Conservation (phyloP, 2,888 invertebrate species). For the Catotricha subobsoleta region DNA sequence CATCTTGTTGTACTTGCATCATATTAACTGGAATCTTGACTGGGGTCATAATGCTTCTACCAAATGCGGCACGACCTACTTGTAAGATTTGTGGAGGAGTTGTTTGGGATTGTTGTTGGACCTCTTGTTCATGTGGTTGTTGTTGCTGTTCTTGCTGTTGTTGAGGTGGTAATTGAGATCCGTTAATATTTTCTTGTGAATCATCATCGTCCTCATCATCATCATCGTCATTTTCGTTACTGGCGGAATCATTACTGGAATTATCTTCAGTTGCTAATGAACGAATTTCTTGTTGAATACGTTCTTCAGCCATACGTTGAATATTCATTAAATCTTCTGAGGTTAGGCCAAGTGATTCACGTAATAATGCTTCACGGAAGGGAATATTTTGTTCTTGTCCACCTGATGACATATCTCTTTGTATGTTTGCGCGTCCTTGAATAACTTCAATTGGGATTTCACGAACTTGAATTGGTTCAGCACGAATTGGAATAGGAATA, state of each 20-base stretch:
- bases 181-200: conserved; percentile 11
- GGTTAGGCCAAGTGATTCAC: conserved; percentile 24
- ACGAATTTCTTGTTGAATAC: conserved; percentile 26
- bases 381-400: conserved; percentile 20
- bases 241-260: neutral
- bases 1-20: conserved; percentile 40
- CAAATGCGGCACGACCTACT: conserved; percentile 28
- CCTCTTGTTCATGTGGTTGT: conserved; percentile 9
- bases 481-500: conserved; percentile 26
- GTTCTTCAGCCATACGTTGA: conserved; percentile 29
- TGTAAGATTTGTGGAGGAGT: conserved; percentile 22
- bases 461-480: conserved; percentile 16
- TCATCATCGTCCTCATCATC: conserved; percentile 20
- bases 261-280: conserved; percentile 22
- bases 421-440: conserved; percentile 19
- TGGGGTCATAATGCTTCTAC: conserved; percentile 28
- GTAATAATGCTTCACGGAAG: conserved; percentile 25
- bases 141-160: conserved; percentile 1
- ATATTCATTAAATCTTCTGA: conserved; percentile 29
- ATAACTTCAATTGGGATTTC: conserved; percentile 7
- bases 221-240: conserved; percentile 1
- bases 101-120: conserved; percentile 15
- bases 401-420: conserved; percentile 17
- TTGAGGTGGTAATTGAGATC: conserved; percentile 11
- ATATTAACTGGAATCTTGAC: conserved; percentile 35